phyloP scores from a whole-genome alignment of 2,113 vertebrate genomes.

The Hypanus sabinus region DNA sequence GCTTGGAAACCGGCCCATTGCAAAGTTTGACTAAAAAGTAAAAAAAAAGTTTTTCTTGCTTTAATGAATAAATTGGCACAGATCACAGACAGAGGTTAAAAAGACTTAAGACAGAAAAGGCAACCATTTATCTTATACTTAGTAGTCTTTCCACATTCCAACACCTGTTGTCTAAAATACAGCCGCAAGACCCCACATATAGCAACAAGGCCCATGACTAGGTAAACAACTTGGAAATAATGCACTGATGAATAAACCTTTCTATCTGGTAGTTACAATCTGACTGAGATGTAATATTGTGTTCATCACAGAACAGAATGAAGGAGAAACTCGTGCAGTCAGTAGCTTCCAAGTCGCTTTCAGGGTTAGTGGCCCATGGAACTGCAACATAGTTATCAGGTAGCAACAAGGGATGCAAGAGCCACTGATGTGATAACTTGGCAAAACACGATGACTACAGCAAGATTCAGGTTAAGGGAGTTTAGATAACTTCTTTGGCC shows the following conservation, averaged over 20 bases:
- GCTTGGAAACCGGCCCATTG: slow-evolving; percentile 94
- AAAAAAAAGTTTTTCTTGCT: slow-evolving; percentile 38
- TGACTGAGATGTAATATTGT: background rate
- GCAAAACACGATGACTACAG: background rate
- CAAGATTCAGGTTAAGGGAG: background rate
- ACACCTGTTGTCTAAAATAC: background rate
- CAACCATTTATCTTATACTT: no score
- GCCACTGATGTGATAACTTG: background rate
- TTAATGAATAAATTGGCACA: slow-evolving; percentile 15
- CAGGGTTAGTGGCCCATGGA: background rate
- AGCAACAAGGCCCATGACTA: background rate
- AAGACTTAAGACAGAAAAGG: background rate
- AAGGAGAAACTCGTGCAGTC: background rate
- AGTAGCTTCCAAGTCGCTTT: background rate
- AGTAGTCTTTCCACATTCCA: no score
- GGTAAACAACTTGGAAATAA: background rate
- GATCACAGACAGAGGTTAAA: background rate
- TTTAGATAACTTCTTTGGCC: no score
- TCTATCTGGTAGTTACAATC: background rate
- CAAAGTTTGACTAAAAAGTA: slow-evolving; percentile 83
- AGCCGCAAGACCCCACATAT: background rate
- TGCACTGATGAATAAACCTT: background rate
- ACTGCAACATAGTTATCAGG: background rate
- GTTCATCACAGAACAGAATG: background rate
- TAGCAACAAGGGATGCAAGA: background rate